Conservation (phyloP, 1,140 invertebrate genomes). For the Halictus rubicundus region DNA sequence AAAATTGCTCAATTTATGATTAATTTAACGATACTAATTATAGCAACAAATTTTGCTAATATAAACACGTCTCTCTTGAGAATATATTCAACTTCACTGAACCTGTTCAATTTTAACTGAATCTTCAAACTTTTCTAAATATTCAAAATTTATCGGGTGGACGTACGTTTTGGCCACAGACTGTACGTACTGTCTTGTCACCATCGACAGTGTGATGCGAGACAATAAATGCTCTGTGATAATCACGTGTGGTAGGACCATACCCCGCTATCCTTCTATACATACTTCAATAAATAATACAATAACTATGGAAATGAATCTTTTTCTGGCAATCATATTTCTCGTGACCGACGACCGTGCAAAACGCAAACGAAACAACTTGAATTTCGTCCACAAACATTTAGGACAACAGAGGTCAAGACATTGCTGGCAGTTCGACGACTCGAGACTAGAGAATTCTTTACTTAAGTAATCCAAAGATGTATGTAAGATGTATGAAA, state of each 20-base stretch:
- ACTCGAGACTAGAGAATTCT: conserved; percentile 27
- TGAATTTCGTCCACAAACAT: conserved; percentile 6
- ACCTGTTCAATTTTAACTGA: too few relatives aligned
- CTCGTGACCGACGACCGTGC: neutral
- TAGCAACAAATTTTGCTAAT: too few relatives aligned
- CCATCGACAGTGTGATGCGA: conserved; percentile 3
- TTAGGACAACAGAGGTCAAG: neutral
- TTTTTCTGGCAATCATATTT: neutral
- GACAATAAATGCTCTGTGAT: neutral
- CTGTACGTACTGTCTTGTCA: neutral
- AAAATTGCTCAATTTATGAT: too few relatives aligned
- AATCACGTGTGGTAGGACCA: neutral
- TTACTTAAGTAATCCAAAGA: conserved; percentile 14
- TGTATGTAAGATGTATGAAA: too few relatives aligned
- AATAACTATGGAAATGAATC: neutral
- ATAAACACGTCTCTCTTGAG: too few relatives aligned
- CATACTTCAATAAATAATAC: conserved; percentile 7
- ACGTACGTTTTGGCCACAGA: too few relatives aligned
- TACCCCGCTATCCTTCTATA: neutral
- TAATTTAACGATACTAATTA: too few relatives aligned
- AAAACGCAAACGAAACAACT: neutral
- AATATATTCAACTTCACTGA: too few relatives aligned
- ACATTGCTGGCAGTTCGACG: neutral
- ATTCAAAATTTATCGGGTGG: too few relatives aligned
- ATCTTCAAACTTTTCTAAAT: too few relatives aligned